A percentile compares a stretch with the other conserved stretches of the same genome.
Evolutionary conservation across 2,113 vertebrate species (phyloP).

Genomic region (Syrrhaptes paradoxus): DNA sequence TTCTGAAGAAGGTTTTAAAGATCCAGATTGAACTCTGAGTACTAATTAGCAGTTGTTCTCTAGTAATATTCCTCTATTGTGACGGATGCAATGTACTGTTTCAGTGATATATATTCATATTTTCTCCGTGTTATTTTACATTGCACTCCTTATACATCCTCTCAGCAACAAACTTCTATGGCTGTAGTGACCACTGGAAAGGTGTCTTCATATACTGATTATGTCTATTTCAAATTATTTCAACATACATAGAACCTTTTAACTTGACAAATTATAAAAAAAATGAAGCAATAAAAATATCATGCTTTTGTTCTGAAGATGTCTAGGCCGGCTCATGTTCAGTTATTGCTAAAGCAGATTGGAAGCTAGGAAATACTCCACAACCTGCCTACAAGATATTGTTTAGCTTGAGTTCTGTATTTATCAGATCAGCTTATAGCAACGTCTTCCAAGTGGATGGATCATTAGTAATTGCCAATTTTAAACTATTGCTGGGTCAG

Average conservation of each 20-base stretch:
- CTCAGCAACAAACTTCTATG: background rate
- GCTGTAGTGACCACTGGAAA: background rate
- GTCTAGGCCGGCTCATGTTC: background rate
- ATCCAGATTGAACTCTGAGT: background rate
- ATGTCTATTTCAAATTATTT: background rate
- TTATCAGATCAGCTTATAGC: background rate
- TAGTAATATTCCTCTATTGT: background rate
- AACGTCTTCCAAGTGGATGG: background rate
- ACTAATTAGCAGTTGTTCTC: background rate
- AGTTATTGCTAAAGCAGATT: background rate
- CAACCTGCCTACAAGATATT: background rate
- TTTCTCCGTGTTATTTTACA: background rate
- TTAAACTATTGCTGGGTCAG: background rate
- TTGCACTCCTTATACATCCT: background rate
- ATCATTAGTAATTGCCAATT: background rate
- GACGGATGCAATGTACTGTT: background rate
- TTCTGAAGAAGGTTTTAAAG: background rate
- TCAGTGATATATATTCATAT: background rate
- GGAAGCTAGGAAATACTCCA: background rate
- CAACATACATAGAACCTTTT: background rate
- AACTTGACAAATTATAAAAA: background rate
- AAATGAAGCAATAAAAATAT: background rate
- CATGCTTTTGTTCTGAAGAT: background rate
- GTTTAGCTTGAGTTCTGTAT: background rate
- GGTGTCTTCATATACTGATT: background rate